A percentile compares a stretch with the other conserved stretches of the same genome.
phyloP scores from a whole-genome alignment of 2,888 invertebrate species.

The Hypena proboscidalis region DNA sequence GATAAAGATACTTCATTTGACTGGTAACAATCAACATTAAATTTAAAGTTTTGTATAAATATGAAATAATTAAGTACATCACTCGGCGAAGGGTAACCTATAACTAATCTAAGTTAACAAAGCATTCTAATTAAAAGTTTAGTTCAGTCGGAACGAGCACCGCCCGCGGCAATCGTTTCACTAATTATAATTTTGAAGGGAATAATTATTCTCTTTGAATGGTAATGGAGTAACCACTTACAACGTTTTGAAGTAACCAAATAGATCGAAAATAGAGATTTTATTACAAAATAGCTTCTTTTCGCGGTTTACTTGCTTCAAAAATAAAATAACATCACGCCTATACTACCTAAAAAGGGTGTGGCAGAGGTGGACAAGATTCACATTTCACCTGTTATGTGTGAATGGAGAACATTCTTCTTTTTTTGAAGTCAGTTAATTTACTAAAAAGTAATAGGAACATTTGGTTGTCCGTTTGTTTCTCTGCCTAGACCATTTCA shows the following conservation, averaged over 20 bases:
- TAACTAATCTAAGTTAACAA: slow-evolving; percentile 64
- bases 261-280: slow-evolving; percentile 28
- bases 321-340: no score
- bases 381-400: no score
- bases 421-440: no score
- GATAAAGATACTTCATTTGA: no score
- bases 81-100: slow-evolving; percentile 47
- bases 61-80: slow-evolving; percentile 36
- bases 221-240: slow-evolving; percentile 52
- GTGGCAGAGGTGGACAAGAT: no score
- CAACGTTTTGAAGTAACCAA: slow-evolving; percentile 35
- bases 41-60: slow-evolving; percentile 19
- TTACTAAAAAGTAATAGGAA: no score
- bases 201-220: slow-evolving; percentile 61
- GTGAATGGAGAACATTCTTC: no score
- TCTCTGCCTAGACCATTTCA: no score
- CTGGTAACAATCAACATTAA: background rate
- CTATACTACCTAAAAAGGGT: no score
- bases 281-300: slow-evolving; percentile 8
- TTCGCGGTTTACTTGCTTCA: background rate
- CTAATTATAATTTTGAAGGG: no score
- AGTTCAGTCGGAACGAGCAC: slow-evolving; percentile 43
- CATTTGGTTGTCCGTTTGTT: no score
- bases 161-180: slow-evolving; percentile 46
- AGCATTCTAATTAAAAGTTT: slow-evolving; percentile 62